Evolutionary conservation across 2,888 invertebrate species (phyloP), one percentile per base, ranked within the genome.

Genomic region (Schizotus pectinicornis): DNA sequence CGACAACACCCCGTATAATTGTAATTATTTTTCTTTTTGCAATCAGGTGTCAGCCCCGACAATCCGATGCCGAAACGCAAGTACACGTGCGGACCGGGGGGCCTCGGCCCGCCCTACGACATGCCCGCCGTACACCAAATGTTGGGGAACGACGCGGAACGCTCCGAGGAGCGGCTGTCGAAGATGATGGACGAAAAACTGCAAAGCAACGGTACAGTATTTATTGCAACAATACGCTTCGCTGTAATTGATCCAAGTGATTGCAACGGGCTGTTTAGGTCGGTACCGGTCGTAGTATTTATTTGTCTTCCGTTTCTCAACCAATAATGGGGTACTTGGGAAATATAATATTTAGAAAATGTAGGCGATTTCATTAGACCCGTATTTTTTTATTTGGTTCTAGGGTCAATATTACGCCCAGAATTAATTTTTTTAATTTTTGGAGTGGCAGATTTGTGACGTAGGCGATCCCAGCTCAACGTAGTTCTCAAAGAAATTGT

Each of bases 11-110:
- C 41, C 3, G 6, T 41, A n/a, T 14, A 13, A 9, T 9, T 32
- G 7, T 46, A 30, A 46, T 46, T 11, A 46, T n/a, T 6, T 34
- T 7, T 47, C 33, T 7, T 49, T 37, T 48, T 35, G 64, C 67
- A 22, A 22, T 30, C 51, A 76, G 78, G 79, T 51, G 76, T 98
- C 77, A 91, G 93, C 50, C 92, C 94, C 6, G 90, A 91, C 73
- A 94, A 94, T 80, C 88, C 92, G 80, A 87, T 84, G 68, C 87
- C 88, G 67, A 83, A 87, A 14, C 86, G 88, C 51, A 78, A 77
- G 65, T 71, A 77, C 53, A 68, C 77, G 14, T 72, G 78, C 7
- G 77, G 76, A 38, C 70, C 77, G 35, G 78, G 79, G 9, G 74
- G 74, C 47, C 77, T 77, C 58, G 76, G 77, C n/a, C 74, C 73